A percentile compares a stretch with the other conserved stretches of the same genome.
Conservation (phyloP, 1,140 invertebrate genomes). For the Cardiocondyla obscurior region DNA sequence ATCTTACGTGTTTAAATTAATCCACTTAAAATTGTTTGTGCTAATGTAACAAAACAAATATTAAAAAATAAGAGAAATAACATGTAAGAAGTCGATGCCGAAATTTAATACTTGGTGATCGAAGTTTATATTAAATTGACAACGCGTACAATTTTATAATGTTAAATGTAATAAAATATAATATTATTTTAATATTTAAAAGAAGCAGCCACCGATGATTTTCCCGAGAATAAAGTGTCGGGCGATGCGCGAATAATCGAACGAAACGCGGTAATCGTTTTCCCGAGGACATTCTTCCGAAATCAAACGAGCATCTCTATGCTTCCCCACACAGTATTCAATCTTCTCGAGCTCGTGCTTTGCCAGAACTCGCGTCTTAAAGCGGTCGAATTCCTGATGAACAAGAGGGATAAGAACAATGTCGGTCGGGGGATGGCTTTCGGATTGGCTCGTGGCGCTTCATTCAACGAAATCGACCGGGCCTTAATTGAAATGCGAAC, state of each 20-base stretch:
- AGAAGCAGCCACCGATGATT: no score
- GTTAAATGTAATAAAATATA: no score
- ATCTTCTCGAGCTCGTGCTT: slow-evolving; percentile 24
- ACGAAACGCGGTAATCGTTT: slow-evolving; percentile 7
- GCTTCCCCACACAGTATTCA: slow-evolving; percentile 1
- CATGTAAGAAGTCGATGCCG: no score
- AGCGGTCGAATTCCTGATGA: slow-evolving; percentile 49
- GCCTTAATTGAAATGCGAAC: slow-evolving; percentile 55
- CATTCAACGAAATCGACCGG: slow-evolving; percentile 54
- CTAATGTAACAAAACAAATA: no score
- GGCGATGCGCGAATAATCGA: background rate
- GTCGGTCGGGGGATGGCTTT: background rate
- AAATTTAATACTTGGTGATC: no score
- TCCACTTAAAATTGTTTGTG: no score
- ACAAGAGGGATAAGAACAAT: slow-evolving; percentile 54
- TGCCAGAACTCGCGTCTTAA: slow-evolving; percentile 32
- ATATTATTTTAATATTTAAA: no score
- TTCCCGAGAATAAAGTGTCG: background rate
- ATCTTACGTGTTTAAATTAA: no score
- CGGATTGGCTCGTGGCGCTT: slow-evolving; percentile 40
- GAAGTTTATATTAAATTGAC: no score
- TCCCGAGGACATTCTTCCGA: background rate
- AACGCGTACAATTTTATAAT: no score
- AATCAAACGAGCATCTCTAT: slow-evolving; percentile 8
- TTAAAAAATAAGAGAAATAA: no score